Conservation (phyloP, 2,888 invertebrate genomes). For the Leptinotarsa rubiginosa region DNA sequence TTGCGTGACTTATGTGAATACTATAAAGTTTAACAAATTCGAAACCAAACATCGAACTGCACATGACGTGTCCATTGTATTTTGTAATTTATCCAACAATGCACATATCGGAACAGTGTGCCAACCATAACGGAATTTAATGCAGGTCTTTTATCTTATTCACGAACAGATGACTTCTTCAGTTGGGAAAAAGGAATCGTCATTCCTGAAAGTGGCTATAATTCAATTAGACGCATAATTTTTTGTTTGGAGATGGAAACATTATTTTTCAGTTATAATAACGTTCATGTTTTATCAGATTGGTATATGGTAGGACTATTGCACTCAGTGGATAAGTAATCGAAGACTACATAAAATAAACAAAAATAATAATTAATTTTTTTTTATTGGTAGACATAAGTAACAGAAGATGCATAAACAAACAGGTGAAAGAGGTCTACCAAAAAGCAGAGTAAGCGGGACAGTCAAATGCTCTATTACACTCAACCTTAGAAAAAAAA, state of each 20-base stretch:
- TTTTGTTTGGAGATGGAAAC: background rate
- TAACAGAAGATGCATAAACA: too few species aligned
- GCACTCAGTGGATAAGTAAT: too few species aligned
- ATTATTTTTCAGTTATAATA: background rate
- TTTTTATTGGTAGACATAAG: too few species aligned
- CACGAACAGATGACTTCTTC: constrained; percentile 39
- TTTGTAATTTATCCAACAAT: constrained; percentile 38
- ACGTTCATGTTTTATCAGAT: background rate
- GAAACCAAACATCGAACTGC: constrained; percentile 21
- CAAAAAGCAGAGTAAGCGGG: too few species aligned
- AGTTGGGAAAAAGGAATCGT: background rate
- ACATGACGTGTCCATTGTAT: constrained; percentile 34
- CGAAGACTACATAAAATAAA: too few species aligned
- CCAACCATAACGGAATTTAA: constrained; percentile 35
- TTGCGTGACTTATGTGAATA: background rate
- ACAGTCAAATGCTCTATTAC: too few species aligned
- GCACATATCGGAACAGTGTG: constrained; percentile 32
- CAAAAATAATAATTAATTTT: too few species aligned
- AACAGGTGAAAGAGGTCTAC: too few species aligned
- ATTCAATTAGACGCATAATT: background rate
- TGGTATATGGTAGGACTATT: background rate
- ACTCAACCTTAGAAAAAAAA: too few species aligned
- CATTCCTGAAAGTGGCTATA: constrained; percentile 5
- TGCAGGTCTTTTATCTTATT: constrained; percentile 39
- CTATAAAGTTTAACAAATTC: constrained; percentile 14